A percentile compares a stretch with the other conserved stretches of the same genome.
Conservation (phyloP, 2,797 vertebrate species). For the Syndactyla subalaris region DNA sequence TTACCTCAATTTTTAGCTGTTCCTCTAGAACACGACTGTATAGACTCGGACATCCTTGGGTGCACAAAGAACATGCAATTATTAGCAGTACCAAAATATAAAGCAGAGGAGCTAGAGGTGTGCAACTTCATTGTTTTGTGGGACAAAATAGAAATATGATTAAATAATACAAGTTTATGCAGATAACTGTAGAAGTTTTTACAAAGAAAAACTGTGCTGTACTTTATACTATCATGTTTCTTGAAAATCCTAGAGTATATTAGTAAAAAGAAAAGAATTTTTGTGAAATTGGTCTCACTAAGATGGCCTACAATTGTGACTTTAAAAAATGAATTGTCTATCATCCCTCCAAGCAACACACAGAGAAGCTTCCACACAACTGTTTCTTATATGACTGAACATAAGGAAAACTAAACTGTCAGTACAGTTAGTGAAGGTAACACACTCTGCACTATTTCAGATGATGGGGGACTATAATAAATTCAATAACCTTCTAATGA, state of each 20-base stretch:
- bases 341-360: neutral
- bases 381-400: neutral
- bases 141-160: neutral
- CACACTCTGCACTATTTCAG: neutral
- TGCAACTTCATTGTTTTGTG: neutral
- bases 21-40: neutral
- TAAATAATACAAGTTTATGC: neutral
- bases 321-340: neutral
- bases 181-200: neutral
- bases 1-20: neutral
- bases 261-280: neutral
- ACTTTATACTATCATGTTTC: neutral
- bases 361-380: neutral
- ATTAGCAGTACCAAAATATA: neutral
- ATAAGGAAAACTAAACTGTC: neutral
- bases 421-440: neutral
- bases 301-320: neutral
- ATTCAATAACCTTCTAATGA: neutral
- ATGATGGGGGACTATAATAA: neutral
- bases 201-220: neutral
- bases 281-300: neutral
- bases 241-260: neutral
- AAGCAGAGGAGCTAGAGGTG: neutral
- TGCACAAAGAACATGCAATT: accelerated
- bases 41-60: neutral